Percentiles rank a stretch among this genome's conserved stretches.
Conservation (phyloP, 2,888 invertebrate species). For the Cerastis leucographa region DNA sequence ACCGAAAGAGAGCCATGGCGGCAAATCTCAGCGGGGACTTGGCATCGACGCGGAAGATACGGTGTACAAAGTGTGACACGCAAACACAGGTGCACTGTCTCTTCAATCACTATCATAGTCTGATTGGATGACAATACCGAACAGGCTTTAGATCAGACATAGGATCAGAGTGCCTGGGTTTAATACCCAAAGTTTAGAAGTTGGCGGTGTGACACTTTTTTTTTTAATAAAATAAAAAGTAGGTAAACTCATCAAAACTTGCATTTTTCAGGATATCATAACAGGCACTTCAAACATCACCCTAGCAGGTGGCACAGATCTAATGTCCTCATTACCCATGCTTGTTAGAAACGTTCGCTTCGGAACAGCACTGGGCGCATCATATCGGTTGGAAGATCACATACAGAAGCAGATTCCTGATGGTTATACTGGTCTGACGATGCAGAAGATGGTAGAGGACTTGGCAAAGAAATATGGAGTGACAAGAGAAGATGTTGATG, state of each 20-base stretch:
- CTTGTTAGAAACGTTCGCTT: constrained; percentile 96
- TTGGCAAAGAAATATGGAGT: constrained; percentile 94
- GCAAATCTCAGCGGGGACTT: not conserved
- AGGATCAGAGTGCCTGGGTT: not conserved
- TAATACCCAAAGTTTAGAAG: not conserved
- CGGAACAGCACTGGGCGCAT: constrained; percentile 95
- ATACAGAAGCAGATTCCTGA: constrained; percentile 91
- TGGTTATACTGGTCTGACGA: constrained; percentile 95
- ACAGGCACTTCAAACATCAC: constrained; percentile 95
- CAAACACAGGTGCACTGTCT: not conserved
- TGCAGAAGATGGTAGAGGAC: constrained; percentile 97
- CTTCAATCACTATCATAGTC: not conserved
- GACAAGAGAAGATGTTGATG: constrained; percentile 94
- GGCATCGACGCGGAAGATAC: not conserved
- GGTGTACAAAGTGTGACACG: not conserved
- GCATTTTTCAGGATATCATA: constrained; percentile 93
- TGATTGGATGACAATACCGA: not conserved
- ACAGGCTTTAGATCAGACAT: not conserved
- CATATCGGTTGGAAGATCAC: constrained; percentile 94
- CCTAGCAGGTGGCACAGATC: constrained; percentile 97
- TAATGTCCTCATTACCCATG: constrained; percentile 97
- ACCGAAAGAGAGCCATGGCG: not conserved
- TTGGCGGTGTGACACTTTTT: no score
- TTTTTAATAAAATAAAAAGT: not conserved
- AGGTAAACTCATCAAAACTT: not conserved